Percentiles rank a stretch among this genome's conserved stretches.
These are phyloP conservation scores for Tinea trinotella DNA, from an alignment of 2,888 invertebrate genomes.

Conservation along the genomic window DNA sequence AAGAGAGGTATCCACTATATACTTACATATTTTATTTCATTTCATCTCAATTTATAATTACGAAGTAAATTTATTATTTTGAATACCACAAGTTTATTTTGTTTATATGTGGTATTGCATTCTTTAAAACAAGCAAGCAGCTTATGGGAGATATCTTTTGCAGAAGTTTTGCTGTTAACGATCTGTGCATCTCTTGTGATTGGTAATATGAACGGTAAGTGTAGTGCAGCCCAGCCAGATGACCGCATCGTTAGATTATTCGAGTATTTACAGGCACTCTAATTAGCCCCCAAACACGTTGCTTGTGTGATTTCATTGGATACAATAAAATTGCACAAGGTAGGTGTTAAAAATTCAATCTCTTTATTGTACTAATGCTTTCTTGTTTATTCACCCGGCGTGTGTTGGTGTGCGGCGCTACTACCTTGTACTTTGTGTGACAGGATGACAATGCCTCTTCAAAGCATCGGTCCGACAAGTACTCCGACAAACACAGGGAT, in stretches of 20 bases:
- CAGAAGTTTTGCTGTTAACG: constrained; percentile 81
- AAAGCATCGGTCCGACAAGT: constrained; percentile 70
- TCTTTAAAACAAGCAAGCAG: constrained; percentile 53
- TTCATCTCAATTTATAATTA: not conserved
- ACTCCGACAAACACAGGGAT: constrained; percentile 69
- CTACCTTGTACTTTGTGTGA: constrained; percentile 75
- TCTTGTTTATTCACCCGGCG: constrained; percentile 71
- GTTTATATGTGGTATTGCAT: constrained; percentile 23
- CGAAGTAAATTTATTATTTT: constrained; percentile 1
- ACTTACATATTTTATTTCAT: constrained; percentile 37
- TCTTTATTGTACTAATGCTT: constrained; percentile 53
- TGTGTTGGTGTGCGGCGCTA: constrained; percentile 72
- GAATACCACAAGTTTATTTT: constrained; percentile 3
- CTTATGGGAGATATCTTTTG: constrained; percentile 85
- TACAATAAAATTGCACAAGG: not conserved
- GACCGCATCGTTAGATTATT: constrained; percentile 23
- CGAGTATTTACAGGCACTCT: not conserved
- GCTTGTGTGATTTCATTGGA: not conserved
- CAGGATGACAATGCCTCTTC: constrained; percentile 71
- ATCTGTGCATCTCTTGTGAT: constrained; percentile 76
- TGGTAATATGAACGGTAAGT: constrained; percentile 78
- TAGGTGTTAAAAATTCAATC: not conserved
- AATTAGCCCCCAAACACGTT: not conserved
- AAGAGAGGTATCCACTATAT: constrained; percentile 72
- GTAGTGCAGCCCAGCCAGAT: constrained; percentile 65